Percentiles rank a stretch among this genome's conserved stretches.
These are phyloP conservation scores for Lacanobia wlatinum DNA, from an alignment of 2,888 invertebrate species.

Conservation along the genomic window DNA sequence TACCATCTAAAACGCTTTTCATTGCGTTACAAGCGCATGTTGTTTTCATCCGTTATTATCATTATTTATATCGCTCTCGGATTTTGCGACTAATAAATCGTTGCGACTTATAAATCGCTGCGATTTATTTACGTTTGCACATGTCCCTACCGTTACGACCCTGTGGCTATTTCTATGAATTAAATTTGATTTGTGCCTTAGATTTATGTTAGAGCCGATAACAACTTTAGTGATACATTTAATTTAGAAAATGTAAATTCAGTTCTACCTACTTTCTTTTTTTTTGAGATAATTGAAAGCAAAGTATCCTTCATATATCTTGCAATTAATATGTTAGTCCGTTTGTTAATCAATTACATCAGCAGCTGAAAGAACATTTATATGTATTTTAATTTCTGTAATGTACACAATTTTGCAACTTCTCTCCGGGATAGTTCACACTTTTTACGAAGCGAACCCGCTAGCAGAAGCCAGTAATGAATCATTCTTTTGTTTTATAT, in stretches of 20 bases:
- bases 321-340: too few relatives aligned
- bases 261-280: background rate
- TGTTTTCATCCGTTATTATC: conserved; percentile 77
- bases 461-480: too few relatives aligned
- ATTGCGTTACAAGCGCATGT: conserved; percentile 67
- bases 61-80: conserved; percentile 77
- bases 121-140: conserved; percentile 78
- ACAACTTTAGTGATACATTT: conserved; percentile 21
- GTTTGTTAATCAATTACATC: too few relatives aligned
- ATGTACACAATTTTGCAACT: too few relatives aligned
- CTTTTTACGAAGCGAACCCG: too few relatives aligned
- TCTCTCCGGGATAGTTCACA: too few relatives aligned
- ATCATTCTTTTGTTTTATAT: too few relatives aligned
- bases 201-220: conserved; percentile 47
- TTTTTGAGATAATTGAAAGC: too few relatives aligned
- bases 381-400: too few relatives aligned
- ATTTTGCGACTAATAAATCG: conserved; percentile 69
- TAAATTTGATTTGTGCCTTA: conserved; percentile 64
- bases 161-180: conserved; percentile 65
- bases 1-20: conserved; percentile 62
- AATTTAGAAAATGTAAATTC: background rate
- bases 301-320: too few relatives aligned
- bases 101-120: conserved; percentile 70
- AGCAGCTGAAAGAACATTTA: too few relatives aligned
- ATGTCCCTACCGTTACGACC: conserved; percentile 68